These are phyloP conservation scores for Elanoides forficatus DNA, from an alignment of 2,113 vertebrate genomes.

Conservation along the genomic window DNA sequence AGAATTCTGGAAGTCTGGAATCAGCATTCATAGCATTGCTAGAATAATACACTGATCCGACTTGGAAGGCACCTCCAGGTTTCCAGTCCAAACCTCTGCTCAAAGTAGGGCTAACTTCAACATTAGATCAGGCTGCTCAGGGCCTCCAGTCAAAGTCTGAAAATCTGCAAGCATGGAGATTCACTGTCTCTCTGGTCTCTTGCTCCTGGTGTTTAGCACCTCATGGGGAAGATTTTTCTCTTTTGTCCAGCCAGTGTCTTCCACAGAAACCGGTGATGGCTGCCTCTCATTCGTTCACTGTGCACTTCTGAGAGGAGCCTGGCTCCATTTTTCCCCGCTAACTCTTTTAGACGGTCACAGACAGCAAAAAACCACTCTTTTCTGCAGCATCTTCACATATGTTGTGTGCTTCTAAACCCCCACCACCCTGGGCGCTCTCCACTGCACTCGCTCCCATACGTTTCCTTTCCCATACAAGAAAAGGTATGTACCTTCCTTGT, in stretches of 20 bases:
- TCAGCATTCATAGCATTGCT: accelerated
- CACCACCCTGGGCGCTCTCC: not conserved
- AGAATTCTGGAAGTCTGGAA: not conserved
- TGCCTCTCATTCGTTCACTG: not conserved
- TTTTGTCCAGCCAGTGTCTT: not conserved
- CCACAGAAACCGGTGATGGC: not conserved
- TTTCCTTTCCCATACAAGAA: not conserved
- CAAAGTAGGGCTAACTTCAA: not conserved
- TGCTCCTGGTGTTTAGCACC: not conserved
- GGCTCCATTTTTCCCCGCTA: not conserved
- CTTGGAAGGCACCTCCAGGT: not conserved
- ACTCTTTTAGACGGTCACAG: not conserved
- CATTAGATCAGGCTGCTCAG: accelerated
- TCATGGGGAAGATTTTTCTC: accelerated
- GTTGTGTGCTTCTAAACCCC: not conserved
- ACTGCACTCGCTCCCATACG: accelerated
- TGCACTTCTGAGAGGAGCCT: not conserved
- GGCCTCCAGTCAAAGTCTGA: not conserved
- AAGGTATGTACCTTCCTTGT: not conserved
- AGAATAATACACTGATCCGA: not conserved
- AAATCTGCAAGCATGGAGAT: not conserved
- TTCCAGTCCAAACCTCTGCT: not conserved
- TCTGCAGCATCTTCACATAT: not conserved
- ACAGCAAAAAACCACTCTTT: not conserved
- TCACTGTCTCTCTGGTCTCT: accelerated